These are phyloP conservation scores for Eretmocerus hayati DNA, from an alignment of 2,888 invertebrate genomes.

Conservation along the genomic window DNA sequence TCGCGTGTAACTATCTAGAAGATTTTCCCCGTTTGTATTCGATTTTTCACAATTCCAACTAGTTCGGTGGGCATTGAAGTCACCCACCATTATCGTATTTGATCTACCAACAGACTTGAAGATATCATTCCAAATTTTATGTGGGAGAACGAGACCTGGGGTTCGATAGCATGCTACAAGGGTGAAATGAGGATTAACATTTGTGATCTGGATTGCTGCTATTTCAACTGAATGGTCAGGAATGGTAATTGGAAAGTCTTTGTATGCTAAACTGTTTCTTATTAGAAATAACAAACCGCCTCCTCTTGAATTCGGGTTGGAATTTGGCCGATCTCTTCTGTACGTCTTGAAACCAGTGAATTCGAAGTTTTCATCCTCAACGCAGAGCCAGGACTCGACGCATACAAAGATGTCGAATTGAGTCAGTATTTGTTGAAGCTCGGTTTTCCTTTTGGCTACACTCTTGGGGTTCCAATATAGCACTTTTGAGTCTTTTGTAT, in stretches of 20 bases:
- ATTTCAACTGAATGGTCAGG: not conserved
- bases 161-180: not conserved
- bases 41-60: conserved; percentile 1
- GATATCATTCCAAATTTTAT: not conserved
- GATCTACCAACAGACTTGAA: not conserved
- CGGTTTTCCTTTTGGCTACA: not conserved
- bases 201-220: not conserved
- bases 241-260: too few relatives aligned
- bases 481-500: not conserved
- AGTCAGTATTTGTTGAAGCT: not conserved
- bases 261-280: not conserved
- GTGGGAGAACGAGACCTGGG: not conserved
- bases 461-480: conserved; percentile 5
- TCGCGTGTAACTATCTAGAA: conserved; percentile 3
- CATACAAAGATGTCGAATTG: conserved; percentile 6
- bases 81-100: not conserved
- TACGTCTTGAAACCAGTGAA: conserved; percentile 1
- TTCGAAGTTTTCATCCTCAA: not conserved
- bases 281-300: conserved; percentile 15
- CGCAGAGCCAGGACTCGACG: conserved; percentile 2
- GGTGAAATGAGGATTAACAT: not conserved
- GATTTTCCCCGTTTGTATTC: conserved; percentile 8
- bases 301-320: not conserved
- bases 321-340: not conserved
- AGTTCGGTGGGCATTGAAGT: conserved; percentile 11